phyloP scores from a whole-genome alignment of 2,113 vertebrate genomes.

The Pterophyllum scalare region DNA sequence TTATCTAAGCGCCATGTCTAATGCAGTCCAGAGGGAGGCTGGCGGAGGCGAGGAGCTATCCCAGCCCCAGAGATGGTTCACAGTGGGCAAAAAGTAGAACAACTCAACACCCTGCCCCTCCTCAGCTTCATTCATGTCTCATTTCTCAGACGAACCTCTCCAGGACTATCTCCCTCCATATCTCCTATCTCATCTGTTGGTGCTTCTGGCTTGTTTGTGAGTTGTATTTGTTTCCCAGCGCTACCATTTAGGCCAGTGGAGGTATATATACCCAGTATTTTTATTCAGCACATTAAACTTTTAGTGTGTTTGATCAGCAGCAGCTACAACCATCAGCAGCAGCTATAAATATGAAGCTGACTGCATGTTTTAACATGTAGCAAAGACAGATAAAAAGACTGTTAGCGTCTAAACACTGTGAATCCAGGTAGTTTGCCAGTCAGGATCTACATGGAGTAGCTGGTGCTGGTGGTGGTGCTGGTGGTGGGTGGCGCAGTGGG shows the following conservation, averaged over 20 bases:
- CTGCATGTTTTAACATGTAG: not conserved
- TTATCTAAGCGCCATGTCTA: constrained; percentile 65
- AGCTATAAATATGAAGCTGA: too few species aligned
- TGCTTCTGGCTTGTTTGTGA: not conserved
- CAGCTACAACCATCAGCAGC: not conserved
- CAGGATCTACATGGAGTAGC: not conserved
- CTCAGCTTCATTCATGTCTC: not conserved
- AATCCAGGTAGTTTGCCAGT: not conserved
- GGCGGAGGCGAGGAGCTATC: constrained; percentile 42
- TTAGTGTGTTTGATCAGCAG: not conserved
- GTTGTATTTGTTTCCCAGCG: constrained; percentile 8
- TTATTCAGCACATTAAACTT: not conserved
- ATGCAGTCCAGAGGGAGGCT: constrained; percentile 65
- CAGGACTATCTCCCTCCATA: not conserved
- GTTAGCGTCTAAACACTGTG: too few species aligned
- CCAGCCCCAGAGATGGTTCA: constrained; percentile 41
- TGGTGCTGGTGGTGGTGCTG: too few species aligned
- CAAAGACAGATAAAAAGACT: too few species aligned
- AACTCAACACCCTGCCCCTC: constrained; percentile 12
- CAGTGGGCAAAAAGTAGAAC: constrained; percentile 43
- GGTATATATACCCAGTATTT: not conserved
- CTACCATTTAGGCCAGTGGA: not conserved
- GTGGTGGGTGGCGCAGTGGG: too few species aligned
- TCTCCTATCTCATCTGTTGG: constrained; percentile 36
- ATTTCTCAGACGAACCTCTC: constrained; percentile 18